Evolutionary conservation across 2,888 invertebrate species (phyloP).

Genomic region (Listrodromus nycthemerus): DNA sequence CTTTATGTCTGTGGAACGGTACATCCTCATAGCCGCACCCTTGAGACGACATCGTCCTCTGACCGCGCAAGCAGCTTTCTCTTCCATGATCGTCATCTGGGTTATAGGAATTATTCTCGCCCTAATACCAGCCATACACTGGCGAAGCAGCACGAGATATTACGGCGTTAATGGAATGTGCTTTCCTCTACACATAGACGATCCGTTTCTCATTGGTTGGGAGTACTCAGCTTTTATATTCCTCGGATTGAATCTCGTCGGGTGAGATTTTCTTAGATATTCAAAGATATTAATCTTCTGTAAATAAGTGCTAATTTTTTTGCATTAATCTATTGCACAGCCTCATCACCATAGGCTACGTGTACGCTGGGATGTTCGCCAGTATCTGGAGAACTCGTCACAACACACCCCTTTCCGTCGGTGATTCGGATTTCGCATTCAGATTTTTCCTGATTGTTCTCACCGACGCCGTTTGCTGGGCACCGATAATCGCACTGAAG

Average conservation of each 20-base stretch:
- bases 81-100: conserved; percentile 87
- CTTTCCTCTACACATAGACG: conserved; percentile 89
- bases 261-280: conserved; percentile 82
- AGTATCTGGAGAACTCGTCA: conserved; percentile 88
- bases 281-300: neutral
- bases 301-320: conserved; percentile 12
- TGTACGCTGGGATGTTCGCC: conserved; percentile 88
- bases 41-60: conserved; percentile 86
- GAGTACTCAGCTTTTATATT: conserved; percentile 90
- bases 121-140: conserved; percentile 88
- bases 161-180: conserved; percentile 90
- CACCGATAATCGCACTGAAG: conserved; percentile 89
- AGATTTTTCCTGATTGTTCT: conserved; percentile 90
- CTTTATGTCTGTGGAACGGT: conserved; percentile 90
- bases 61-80: conserved; percentile 86
- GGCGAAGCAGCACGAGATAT: conserved; percentile 87
- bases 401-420: conserved; percentile 86
- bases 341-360: conserved; percentile 86
- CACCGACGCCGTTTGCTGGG: conserved; percentile 90
- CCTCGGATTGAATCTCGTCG: conserved; percentile 87
- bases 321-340: conserved; percentile 77
- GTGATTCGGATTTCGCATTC: conserved; percentile 88
- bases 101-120: conserved; percentile 87
- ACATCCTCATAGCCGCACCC: conserved; percentile 87
- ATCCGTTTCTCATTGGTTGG: conserved; percentile 89